Conservation (phyloP, 2,888 invertebrate species). For the Hipparchia sbordonii region DNA sequence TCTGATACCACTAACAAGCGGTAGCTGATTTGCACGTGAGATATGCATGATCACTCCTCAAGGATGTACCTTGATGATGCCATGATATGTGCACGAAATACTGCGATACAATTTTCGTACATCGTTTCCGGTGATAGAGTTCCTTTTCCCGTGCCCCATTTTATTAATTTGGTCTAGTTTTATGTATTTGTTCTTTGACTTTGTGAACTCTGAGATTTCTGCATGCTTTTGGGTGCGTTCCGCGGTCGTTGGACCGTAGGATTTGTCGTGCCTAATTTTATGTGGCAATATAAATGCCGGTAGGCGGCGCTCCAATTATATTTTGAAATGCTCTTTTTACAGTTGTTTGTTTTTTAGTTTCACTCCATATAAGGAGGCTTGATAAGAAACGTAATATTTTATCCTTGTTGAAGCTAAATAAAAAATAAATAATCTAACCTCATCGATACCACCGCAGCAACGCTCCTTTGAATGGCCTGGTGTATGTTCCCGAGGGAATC, state of each 20-base stretch:
- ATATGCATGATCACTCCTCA: slow-evolving; percentile 48
- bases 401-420: not conserved
- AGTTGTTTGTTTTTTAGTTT: not conserved
- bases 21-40: slow-evolving; percentile 70
- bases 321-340: not conserved
- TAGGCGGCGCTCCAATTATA: slow-evolving; percentile 14
- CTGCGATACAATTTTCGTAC: slow-evolving; percentile 35
- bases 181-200: slow-evolving; percentile 23
- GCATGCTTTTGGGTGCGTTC: slow-evolving; percentile 45
- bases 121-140: slow-evolving; percentile 30
- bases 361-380: not conserved
- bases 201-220: slow-evolving; percentile 36
- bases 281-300: slow-evolving; percentile 14
- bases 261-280: slow-evolving; percentile 25
- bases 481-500: too few species aligned
- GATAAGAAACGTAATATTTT: not conserved
- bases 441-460: too few species aligned
- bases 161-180: slow-evolving; percentile 25
- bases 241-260: slow-evolving; percentile 36
- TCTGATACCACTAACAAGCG: slow-evolving; percentile 73
- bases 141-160: slow-evolving; percentile 27
- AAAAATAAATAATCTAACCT: too few species aligned
- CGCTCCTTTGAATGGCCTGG: too few species aligned
- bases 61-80: slow-evolving; percentile 35
- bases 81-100: slow-evolving; percentile 16